Evolutionary conservation across 2,113 vertebrate genomes (phyloP).

Genomic region (Atractosteus spatula): DNA sequence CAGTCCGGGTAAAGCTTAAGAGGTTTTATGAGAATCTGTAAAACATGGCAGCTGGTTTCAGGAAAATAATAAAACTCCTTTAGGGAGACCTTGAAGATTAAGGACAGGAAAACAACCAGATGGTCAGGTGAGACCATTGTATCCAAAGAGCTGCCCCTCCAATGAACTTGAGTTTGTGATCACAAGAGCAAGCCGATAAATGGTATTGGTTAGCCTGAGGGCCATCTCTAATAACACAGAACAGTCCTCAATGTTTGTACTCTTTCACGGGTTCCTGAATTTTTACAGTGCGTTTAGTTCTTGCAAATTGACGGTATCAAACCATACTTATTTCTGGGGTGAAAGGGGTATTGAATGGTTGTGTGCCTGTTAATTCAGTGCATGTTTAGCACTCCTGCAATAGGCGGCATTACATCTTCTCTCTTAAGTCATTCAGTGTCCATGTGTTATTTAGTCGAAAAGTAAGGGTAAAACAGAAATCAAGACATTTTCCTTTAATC

Average conservation of each 20-base stretch:
- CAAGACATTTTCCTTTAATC: slow-evolving; percentile 69
- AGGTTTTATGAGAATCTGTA: no score
- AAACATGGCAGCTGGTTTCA: no score
- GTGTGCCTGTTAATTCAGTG: slow-evolving; percentile 23
- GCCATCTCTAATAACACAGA: neutral
- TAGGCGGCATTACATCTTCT: slow-evolving; percentile 46
- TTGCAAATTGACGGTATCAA: neutral
- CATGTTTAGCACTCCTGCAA: slow-evolving; percentile 31
- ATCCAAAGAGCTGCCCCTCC: neutral
- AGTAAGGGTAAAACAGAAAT: slow-evolving; percentile 52
- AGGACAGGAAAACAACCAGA: no score
- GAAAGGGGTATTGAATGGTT: slow-evolving; percentile 25
- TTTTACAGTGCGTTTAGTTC: neutral
- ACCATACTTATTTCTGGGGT: neutral
- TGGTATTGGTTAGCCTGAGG: neutral
- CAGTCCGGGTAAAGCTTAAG: no score
- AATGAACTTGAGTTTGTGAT: slow-evolving; percentile 4
- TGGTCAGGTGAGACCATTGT: no score
- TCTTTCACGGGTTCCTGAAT: no score
- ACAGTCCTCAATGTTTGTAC: no score
- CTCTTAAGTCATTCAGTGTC: slow-evolving; percentile 58
- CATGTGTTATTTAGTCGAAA: slow-evolving; percentile 65
- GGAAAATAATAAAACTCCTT: no score
- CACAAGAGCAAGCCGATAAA: slow-evolving; percentile 2
- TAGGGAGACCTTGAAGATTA: no score